Evolutionary conservation across 2,797 vertebrate species (phyloP).

Genomic region (Spheniscus humboldti): DNA sequence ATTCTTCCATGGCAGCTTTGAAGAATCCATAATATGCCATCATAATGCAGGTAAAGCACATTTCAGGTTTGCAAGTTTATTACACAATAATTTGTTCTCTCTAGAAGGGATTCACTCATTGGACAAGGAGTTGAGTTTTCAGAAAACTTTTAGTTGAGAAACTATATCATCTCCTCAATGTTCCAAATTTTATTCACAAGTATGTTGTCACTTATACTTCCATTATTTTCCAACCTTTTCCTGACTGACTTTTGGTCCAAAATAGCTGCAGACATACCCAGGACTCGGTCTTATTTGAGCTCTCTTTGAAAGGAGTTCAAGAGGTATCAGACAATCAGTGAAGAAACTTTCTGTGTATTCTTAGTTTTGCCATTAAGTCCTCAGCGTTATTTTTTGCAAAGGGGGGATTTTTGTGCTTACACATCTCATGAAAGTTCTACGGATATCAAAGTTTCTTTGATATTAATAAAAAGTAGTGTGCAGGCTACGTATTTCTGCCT

Average conservation of each 20-base stretch:
- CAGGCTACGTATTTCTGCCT: neutral
- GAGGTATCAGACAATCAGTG: neutral
- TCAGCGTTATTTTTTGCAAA: neutral
- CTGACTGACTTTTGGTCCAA: neutral
- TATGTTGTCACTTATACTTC: neutral
- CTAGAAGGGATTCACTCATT: neutral
- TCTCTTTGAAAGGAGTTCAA: neutral
- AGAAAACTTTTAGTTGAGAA: neutral
- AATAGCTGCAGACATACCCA: neutral
- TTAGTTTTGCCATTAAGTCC: neutral
- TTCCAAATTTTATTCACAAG: neutral
- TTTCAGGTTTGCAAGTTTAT: neutral
- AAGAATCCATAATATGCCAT: neutral
- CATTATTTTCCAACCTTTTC: neutral
- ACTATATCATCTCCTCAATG: accelerated
- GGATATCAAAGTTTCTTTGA: neutral
- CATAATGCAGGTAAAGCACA: neutral
- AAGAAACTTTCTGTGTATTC: neutral
- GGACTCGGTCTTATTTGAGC: neutral
- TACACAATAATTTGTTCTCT: neutral
- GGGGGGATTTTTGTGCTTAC: neutral
- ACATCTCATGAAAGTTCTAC: neutral
- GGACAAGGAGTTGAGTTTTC: neutral
- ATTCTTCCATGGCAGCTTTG: neutral
- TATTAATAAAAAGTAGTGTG: neutral